Conservation (phyloP, 2,888 invertebrate species). For the Leistus spinibarbis region DNA sequence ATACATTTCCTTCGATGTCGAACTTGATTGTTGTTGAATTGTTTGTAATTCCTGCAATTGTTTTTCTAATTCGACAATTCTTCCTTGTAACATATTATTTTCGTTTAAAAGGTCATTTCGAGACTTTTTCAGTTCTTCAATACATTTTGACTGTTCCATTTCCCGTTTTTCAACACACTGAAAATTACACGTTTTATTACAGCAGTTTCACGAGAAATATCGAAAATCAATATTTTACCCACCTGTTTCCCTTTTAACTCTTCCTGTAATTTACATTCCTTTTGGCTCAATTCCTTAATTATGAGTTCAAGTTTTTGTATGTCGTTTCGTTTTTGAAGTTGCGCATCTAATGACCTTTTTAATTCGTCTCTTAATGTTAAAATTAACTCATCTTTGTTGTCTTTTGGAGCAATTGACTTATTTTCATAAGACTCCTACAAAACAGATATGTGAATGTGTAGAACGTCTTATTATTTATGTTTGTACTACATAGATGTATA, state of each 20-base stretch:
- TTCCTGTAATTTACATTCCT: slow-evolving; percentile 13
- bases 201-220: background rate
- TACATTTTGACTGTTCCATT: background rate
- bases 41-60: slow-evolving; percentile 1
- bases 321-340: slow-evolving; percentile 23
- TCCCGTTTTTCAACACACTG: background rate
- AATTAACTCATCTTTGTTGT: slow-evolving; percentile 18
- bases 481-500: too few relatives aligned
- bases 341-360: slow-evolving; percentile 21
- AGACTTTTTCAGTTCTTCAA: background rate
- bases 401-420: background rate
- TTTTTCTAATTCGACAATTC: slow-evolving; percentile 12
- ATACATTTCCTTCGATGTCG: background rate
- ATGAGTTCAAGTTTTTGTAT: slow-evolving; percentile 18
- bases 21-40: background rate
- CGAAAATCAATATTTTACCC: background rate
- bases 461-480: too few relatives aligned
- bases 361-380: slow-evolving; percentile 21
- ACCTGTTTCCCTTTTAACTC: slow-evolving; percentile 15
- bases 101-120: background rate
- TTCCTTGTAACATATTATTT: slow-evolving; percentile 10
- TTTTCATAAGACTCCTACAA: background rate
- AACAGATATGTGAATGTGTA: too few relatives aligned
- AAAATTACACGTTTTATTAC: background rate
- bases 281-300: slow-evolving; percentile 10